Evolutionary conservation across 1,140 invertebrate species (phyloP), one percentile per base, ranked within the genome.

Genomic region (Colletes latitarsis): DNA sequence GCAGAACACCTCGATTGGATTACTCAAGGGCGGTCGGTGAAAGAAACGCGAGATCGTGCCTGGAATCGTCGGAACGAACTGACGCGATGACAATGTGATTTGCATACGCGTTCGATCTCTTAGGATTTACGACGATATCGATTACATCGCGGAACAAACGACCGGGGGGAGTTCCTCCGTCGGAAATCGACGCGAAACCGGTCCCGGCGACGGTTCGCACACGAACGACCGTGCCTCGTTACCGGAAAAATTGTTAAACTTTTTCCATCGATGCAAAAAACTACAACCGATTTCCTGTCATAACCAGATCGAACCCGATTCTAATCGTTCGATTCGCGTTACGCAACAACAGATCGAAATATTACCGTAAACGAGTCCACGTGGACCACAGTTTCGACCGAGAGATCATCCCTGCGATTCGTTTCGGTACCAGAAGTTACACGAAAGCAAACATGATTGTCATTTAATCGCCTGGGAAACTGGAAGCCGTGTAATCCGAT

Each of bases 281-380:
- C 30, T 64, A 41, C 60, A 41, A 30, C 17, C 19, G 12, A n/a
- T 49, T 74, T 74, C 60, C 60, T 21, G 60, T 74, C 17, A 15
- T 10, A 64, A 21, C 60, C 46, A 19, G 60, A 74, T 15, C 15
- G 17, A 64, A 53, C 72, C 30, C 72, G 72, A 74, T 74, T 53
- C 60, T 30, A 63, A 76, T 76, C 64, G 72, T 21, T 74, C 43
- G 8, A 3, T 8, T n/a, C 9, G 14, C 3, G 39, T 76, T 76
- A n/a, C 14, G 6, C 19, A 76, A 76, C 41, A n/a, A 6, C 30
- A 2, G 43, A 58, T 58, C 53, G 41, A 68, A 58, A 46, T 58
- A 30, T 68, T 17, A 17, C 39, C 12, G 12, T 58, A 15, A 57
- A 39, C 21, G 43, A 6, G 12, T 14, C 57, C 3, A 15, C 53